Percentiles rank a stretch among this genome's conserved stretches.
phyloP scores from a whole-genome alignment of 1,140 invertebrate genomes.

The Ceratosolen solmsi region DNA sequence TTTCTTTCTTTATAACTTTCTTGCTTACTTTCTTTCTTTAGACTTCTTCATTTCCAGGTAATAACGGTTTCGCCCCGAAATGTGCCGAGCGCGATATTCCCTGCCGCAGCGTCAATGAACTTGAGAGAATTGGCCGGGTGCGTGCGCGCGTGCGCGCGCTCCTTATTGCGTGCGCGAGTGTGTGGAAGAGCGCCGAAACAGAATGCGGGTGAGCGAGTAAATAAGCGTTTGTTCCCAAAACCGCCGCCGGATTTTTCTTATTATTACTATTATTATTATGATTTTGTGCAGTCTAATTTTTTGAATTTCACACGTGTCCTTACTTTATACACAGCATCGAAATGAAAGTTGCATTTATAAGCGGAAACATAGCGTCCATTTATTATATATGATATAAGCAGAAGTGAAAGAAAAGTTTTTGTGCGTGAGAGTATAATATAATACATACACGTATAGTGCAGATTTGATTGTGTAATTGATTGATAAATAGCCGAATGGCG shows the following conservation, averaged over 20 bases:
- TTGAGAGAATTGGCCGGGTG: conserved; percentile 19
- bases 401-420: conserved; percentile 4
- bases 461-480: conserved; percentile 41
- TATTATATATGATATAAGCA: conserved; percentile 21
- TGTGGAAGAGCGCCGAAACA: conserved; percentile 31
- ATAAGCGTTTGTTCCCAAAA: conserved; percentile 27
- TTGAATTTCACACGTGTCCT: conserved; percentile 34
- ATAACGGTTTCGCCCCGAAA: conserved; percentile 45
- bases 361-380: conserved; percentile 35
- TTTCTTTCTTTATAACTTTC: not conserved
- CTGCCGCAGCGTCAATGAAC: conserved; percentile 41
- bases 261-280: not conserved
- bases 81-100: conserved; percentile 14
- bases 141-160: not conserved
- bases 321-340: conserved; percentile 31
- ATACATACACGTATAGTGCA: not conserved
- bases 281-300: not conserved
- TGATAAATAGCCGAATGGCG: conserved; percentile 1
- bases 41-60: not conserved
- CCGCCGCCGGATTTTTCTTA: not conserved
- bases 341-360: conserved; percentile 46
- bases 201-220: conserved; percentile 33
- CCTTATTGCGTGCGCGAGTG: not conserved
- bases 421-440: conserved; percentile 3
- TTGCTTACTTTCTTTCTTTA: not conserved